A percentile compares a stretch with the other conserved stretches of the same genome.
Evolutionary conservation across 1,140 invertebrate species (phyloP).

Genomic region (Drosophila jambulina): DNA sequence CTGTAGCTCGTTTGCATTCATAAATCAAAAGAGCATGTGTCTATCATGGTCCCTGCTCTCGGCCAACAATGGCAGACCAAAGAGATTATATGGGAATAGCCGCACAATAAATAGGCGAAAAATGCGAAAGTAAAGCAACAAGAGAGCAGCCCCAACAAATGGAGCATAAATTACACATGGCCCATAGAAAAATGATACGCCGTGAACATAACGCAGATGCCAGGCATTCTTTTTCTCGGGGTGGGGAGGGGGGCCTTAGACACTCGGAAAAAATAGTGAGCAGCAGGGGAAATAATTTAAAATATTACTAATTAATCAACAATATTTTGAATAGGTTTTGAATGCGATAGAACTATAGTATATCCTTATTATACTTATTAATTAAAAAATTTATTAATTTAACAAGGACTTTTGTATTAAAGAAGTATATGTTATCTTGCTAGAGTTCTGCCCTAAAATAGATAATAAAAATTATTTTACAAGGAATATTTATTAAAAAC

Average conservation of each 20-base stretch:
- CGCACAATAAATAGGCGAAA: constrained; percentile 76
- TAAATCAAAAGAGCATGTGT: constrained; percentile 81
- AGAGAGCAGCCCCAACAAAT: constrained; percentile 59
- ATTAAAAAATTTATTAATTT: no score
- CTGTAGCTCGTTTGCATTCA: constrained; percentile 74
- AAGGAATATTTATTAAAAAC: no score
- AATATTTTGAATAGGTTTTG: no score
- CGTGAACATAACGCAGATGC: constrained; percentile 81
- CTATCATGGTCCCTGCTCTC: constrained; percentile 59
- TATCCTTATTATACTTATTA: no score
- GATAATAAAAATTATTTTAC: no score
- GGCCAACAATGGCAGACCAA: constrained; percentile 62
- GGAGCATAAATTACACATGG: constrained; percentile 82
- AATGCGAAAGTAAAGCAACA: constrained; percentile 68
- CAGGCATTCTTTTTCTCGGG: constrained; percentile 23
- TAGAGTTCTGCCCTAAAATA: no score
- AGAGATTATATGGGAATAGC: constrained; percentile 78
- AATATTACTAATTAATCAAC: no score
- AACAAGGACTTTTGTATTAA: no score
- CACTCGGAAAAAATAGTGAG: constrained; percentile 7
- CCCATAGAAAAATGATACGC: constrained; percentile 80
- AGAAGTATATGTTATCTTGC: no score
- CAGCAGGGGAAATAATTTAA: not conserved
- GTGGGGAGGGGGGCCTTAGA: no score
- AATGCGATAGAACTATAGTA: no score